A percentile compares a stretch with the other conserved stretches of the same genome.
Conservation (phyloP, 1,140 invertebrate genomes). For the Radopholus similis region DNA sequence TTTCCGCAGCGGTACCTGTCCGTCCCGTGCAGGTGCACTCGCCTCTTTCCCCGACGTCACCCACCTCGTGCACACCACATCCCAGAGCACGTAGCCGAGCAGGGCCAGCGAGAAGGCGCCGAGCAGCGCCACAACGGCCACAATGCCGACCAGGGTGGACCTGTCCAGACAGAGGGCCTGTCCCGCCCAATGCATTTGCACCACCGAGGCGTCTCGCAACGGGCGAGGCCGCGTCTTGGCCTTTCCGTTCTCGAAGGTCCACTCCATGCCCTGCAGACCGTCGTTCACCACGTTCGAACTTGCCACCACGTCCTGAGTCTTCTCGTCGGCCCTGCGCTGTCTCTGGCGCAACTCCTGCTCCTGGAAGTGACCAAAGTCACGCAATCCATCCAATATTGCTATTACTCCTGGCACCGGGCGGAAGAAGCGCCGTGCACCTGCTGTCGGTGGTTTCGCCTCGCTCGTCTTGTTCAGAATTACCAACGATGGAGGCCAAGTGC, state of each 20-base stretch:
- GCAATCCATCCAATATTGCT: not conserved
- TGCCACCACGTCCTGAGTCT: constrained; percentile 12
- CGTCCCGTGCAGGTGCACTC: no score
- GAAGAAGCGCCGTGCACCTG: constrained; percentile 3
- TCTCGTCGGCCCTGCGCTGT: constrained; percentile 9
- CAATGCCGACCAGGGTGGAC: not conserved
- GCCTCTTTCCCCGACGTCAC: not conserved
- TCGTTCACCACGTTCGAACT: constrained; percentile 7
- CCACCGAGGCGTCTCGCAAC: not conserved
- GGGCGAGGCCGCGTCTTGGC: not conserved
- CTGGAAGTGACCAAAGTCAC: not conserved
- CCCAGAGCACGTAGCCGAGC: constrained; percentile 3
- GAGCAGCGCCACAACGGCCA: not conserved
- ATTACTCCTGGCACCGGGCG: not conserved
- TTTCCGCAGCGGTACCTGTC: no score
- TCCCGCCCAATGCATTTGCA: not conserved
- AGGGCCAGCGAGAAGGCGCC: not conserved
- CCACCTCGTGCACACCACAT: not conserved
- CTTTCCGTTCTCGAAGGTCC: constrained; percentile 13
- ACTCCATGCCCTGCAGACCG: constrained; percentile 15
- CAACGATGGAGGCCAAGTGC: constrained; percentile 11
- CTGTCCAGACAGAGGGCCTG: not conserved
- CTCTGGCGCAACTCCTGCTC: constrained; percentile 8
- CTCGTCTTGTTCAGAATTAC: not conserved
- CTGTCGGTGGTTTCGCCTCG: not conserved